Evolutionary conservation across 1,140 invertebrate species (phyloP), one percentile per base, ranked within the genome.

Genomic region (Panagrolaimus sp.): DNA sequence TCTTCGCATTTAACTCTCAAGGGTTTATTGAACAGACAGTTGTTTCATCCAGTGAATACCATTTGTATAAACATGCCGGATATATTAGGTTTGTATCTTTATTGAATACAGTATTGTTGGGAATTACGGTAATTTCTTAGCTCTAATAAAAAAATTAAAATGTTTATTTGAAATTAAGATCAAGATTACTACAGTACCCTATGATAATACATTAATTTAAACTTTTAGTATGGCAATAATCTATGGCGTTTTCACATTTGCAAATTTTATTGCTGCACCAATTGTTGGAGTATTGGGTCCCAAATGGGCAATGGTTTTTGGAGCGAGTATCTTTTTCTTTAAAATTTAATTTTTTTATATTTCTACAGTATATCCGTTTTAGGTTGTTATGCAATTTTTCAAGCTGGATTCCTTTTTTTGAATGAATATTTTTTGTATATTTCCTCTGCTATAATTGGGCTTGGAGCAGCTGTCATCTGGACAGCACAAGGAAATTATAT

Each of bases 11-110:
- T 48, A 78, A 79, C 23, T 68, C 70, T 3, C 66, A 67, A 38
- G 67, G 71, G 16, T 78, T 79, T 31, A 76, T 78, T 64, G 77
- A 78, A 62, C 70, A 79, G 31, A 74, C 69, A 11, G 73, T 78
- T 43, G 13, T 31, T 63, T 27, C 20, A 57, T 43, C 43, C 42
- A 7, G 27, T 20, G 42, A 42, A 31, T 9, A 44, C 20, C 8
- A 74, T 74, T 45, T 38, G 31, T 27, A 45, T 20, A 74, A 79
- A 38, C 77, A 78, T 65, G 66, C 77, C 14, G 76, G 76, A 14
- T 74, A 74, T 63, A 65, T 66, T 46, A 63, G 68, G 67, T 48
- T 42, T 42, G 68, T 14, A 11, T 7, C 13, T 38, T 65, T 45
- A 11, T 13, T 9, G 16, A n/a, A n/a, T n/a, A n/a, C n/a, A n/a